Conservation (phyloP, 2,888 invertebrate genomes). For the Nasonovia ribisnigri region DNA sequence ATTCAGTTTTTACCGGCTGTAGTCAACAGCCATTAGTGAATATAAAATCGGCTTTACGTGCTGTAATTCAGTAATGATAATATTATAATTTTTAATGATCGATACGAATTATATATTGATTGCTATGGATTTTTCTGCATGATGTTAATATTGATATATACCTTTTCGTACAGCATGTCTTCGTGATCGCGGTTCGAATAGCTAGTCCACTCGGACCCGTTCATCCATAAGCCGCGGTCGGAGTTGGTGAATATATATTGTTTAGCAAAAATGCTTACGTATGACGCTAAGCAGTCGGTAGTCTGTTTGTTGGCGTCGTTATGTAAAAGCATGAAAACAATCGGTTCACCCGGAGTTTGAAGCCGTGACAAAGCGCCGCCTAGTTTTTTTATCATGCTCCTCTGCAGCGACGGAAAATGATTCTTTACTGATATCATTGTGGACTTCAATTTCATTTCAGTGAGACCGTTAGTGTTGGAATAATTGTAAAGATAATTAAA, state of each 20-base stretch:
- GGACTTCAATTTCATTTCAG: background rate
- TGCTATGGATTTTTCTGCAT: background rate
- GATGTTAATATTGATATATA: background rate
- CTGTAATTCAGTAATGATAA: too few relatives aligned
- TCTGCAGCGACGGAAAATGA: slow-evolving; percentile 19
- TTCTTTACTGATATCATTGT: background rate
- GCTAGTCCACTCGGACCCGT: slow-evolving; percentile 44
- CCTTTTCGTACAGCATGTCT: slow-evolving; percentile 37
- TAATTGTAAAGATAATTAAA: background rate
- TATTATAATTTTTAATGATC: background rate
- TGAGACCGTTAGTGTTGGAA: background rate
- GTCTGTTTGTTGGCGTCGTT: slow-evolving; percentile 43
- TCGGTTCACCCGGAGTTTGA: slow-evolving; percentile 43
- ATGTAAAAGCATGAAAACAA: slow-evolving; percentile 49
- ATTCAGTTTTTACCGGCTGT: background rate
- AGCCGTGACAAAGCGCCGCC: slow-evolving; percentile 2
- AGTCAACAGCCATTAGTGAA: background rate
- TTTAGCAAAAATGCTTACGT: slow-evolving; percentile 9
- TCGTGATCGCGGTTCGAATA: background rate
- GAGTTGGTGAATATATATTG: slow-evolving; percentile 20
- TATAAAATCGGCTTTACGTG: background rate
- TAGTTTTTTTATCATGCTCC: slow-evolving; percentile 17
- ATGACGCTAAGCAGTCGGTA: slow-evolving; percentile 43
- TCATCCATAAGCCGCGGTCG: slow-evolving; percentile 14
- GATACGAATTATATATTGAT: background rate